Conservation (phyloP, 2,797 vertebrate genomes). For the Parauchenoglanis punctatus region DNA sequence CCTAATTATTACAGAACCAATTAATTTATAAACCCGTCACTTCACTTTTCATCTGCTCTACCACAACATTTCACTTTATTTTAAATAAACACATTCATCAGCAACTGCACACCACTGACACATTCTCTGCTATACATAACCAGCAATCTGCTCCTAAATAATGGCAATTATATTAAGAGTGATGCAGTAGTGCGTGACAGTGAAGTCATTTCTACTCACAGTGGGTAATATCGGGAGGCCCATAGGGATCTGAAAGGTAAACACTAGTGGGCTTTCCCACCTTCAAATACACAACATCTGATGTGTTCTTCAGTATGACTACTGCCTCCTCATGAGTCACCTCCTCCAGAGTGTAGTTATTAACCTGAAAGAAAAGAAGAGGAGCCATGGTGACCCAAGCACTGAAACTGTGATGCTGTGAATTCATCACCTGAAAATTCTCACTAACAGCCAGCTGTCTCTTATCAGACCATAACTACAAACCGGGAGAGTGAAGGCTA, state of each 20-base stretch:
- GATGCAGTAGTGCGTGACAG: background rate
- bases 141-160: background rate
- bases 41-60: background rate
- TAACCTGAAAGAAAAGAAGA: conserved; percentile 77
- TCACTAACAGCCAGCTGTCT: background rate
- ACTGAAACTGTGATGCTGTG: background rate
- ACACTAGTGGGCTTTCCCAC: conserved; percentile 95
- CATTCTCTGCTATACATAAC: background rate
- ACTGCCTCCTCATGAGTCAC: conserved; percentile 96
- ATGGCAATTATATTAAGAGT: background rate
- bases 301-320: conserved; percentile 94
- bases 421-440: background rate
- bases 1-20: background rate
- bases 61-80: background rate
- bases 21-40: background rate
- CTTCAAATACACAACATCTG: conserved; percentile 93
- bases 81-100: conserved; percentile 6
- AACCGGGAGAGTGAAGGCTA: background rate
- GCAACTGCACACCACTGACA: background rate
- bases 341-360: conserved; percentile 96
- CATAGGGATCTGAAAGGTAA: conserved; percentile 95
- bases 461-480: background rate
- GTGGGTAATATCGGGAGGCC: conserved; percentile 93
- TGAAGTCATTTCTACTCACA: conserved; percentile 80
- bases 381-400: background rate